Evolutionary conservation across 2,888 invertebrate genomes (phyloP), one percentile per base, ranked within the genome.

Genomic region (Amphipyra berbera): DNA sequence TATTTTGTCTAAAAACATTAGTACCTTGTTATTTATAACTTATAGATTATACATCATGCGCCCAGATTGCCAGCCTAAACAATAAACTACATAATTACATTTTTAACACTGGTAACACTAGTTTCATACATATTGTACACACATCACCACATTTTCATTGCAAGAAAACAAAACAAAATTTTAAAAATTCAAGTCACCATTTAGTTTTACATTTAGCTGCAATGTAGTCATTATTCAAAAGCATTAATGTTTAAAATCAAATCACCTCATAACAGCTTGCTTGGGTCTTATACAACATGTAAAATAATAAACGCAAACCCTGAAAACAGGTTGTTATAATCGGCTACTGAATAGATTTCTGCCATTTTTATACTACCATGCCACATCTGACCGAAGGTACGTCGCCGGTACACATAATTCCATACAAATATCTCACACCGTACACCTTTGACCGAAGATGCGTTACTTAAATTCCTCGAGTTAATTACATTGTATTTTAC

Each of bases 31-130:
- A 61, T 44, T 53, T 41, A 44, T 48, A 73, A 73, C 59, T 61
- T 61, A 55, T 8, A 71, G 21, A 13, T 48, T 27, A 15, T 40
- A 35, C 35, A 13, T 14, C 72, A 59, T 52, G 44, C 59, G 63
- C 75, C 75, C 59, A 72, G 65, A 49, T 69, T 69, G 67, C 67
- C 73, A 77, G 75, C 75, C 65, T 68, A 78, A 74, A 78, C 35
- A 77, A 73, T 68, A 68, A 68, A 76, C 78, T 78, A 78, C 72
- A 73, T 69, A 78, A 78, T 77, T 78, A 77, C 73, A 83, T 73
- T 69, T 80, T 72, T 69, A 82, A 82, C 82, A 83, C 79, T 83
- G 86, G 85, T 85, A 85, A 85, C 86, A 83, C 78, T 79, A 75
- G 59, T 74, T 70, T 62, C 71, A 77, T 77, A 75, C 77, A 73